Conservation (phyloP, 1,140 invertebrate genomes). For the Drosophila melanica region DNA sequence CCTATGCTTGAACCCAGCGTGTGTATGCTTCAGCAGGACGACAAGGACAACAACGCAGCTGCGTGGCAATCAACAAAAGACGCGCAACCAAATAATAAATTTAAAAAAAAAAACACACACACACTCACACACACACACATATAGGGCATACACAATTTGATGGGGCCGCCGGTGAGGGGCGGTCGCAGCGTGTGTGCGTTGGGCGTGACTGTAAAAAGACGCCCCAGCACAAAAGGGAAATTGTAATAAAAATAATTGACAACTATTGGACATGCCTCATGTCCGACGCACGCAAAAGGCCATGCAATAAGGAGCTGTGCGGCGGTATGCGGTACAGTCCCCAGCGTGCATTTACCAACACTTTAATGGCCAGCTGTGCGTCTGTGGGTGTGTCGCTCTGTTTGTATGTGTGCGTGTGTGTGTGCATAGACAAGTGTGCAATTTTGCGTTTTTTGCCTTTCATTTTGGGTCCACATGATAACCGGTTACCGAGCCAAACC, state of each 20-base stretch:
- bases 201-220: constrained; percentile 40
- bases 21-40: constrained; percentile 32
- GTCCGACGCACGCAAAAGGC: constrained; percentile 70
- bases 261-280: constrained; percentile 83
- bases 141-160: constrained; percentile 1
- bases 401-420: neutral
- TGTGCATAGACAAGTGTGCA: constrained; percentile 23
- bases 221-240: constrained; percentile 62
- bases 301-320: constrained; percentile 38
- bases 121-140: too few species aligned
- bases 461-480: constrained; percentile 39
- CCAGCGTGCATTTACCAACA: constrained; percentile 69
- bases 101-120: too few species aligned
- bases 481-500: constrained; percentile 19
- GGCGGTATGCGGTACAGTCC: constrained; percentile 33
- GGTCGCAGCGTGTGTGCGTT: neutral
- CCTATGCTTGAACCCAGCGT: constrained; percentile 67
- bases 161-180: neutral
- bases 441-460: constrained; percentile 34
- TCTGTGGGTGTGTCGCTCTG: too few species aligned
- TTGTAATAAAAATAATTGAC: constrained; percentile 83
- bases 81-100: constrained; percentile 36
- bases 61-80: constrained; percentile 75
- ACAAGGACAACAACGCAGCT: constrained; percentile 44
- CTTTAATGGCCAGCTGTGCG: constrained; percentile 26